phyloP scores from a whole-genome alignment of 2,797 vertebrate species.

The Menidia menidia region DNA sequence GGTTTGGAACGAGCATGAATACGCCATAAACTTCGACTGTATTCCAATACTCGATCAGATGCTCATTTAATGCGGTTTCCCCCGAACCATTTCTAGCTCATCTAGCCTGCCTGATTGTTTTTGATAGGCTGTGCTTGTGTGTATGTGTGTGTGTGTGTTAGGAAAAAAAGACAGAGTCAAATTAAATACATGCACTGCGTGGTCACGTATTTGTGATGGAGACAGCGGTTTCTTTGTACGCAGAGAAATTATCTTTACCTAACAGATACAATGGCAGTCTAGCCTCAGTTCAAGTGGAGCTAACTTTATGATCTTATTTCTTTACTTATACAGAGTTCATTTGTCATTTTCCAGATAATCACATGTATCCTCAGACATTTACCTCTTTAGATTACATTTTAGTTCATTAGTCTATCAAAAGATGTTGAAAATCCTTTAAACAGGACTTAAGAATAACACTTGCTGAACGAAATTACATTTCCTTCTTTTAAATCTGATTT shows the following conservation, averaged over 20 bases:
- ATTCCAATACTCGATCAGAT: conserved; percentile 54
- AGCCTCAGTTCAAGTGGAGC: too few species aligned
- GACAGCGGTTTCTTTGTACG: neutral
- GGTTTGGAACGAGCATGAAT: conserved; percentile 1
- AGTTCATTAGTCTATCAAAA: too few species aligned
- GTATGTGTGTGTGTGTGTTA: neutral
- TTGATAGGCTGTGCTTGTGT: conserved; percentile 40
- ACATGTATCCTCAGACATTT: too few species aligned
- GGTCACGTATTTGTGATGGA: neutral
- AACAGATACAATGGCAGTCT: too few species aligned
- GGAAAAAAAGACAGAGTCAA: neutral
- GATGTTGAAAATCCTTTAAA: too few species aligned
- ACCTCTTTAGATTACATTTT: too few species aligned
- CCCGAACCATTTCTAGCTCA: conserved; percentile 47
- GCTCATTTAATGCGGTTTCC: conserved; percentile 59
- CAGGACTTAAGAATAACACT: too few species aligned
- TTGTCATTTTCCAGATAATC: too few species aligned
- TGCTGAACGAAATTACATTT: too few species aligned
- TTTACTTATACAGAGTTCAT: too few species aligned
- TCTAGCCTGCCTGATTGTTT: conserved; percentile 44
- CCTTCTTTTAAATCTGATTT: too few species aligned
- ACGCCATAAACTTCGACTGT: conserved; percentile 11
- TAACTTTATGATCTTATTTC: too few species aligned
- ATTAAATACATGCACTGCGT: neutral
- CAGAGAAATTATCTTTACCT: neutral